phyloP scores from a whole-genome alignment of 1,140 invertebrate species.

The Drosophila sp. region DNA sequence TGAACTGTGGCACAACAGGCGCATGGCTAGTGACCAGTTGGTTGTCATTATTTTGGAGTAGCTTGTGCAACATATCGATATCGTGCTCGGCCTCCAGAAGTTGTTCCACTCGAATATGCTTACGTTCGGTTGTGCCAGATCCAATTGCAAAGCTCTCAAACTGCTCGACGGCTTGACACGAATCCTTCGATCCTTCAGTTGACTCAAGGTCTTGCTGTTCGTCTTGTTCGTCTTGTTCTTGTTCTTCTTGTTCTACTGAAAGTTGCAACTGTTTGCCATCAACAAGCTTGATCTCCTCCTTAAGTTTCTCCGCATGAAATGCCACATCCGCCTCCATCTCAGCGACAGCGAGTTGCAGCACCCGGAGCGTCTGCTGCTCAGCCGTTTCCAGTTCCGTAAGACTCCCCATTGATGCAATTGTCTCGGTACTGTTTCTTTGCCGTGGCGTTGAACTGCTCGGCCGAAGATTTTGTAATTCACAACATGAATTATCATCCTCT shows the following conservation, averaged over 20 bases:
- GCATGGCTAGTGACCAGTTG: neutral
- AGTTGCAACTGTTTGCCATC: neutral
- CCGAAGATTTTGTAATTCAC: neutral
- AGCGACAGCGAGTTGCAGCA: conserved; percentile 65
- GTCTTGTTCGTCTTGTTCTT: neutral
- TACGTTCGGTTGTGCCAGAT: conserved; percentile 17
- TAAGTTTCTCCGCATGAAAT: conserved; percentile 20
- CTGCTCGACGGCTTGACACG: neutral
- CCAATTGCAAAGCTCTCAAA: neutral
- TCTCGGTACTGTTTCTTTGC: conserved; percentile 10
- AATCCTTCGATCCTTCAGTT: neutral
- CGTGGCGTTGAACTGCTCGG: conserved; percentile 10
- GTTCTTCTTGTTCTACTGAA: neutral
- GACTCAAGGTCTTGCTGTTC: neutral
- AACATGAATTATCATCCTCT: conserved; percentile 12
- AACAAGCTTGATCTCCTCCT: conserved; percentile 18
- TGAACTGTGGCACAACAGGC: neutral
- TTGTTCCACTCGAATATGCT: conserved; percentile 49
- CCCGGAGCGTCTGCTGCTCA: conserved; percentile 54
- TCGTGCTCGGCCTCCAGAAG: conserved; percentile 49
- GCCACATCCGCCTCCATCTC: conserved; percentile 69
- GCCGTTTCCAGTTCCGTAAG: conserved; percentile 27
- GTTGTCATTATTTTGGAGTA: conserved; percentile 33
- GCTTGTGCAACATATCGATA: conserved; percentile 48
- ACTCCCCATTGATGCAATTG: conserved; percentile 2